Base-by-base conservation (phyloP, 1,140 invertebrate species). In the Ostrea denselamellosa region DNA sequence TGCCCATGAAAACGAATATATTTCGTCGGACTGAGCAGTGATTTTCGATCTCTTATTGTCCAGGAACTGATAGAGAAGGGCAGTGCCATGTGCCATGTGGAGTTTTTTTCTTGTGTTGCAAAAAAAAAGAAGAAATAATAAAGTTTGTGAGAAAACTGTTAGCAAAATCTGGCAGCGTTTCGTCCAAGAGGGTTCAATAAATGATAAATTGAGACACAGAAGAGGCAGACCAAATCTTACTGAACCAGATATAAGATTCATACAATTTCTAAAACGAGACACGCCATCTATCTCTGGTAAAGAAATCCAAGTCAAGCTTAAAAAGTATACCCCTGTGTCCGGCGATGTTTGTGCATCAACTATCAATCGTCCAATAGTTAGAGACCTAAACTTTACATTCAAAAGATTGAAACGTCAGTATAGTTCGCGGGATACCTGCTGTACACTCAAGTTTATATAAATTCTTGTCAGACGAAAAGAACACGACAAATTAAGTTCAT, bases 401-500 rank as follows among this genome's bases (percentile, higher is more conserved):
- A 25, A 81, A 44, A 17, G 71, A 0, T 22, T 44, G 7, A 81
- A 44, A 34, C 71, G 71, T 34, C 71, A 17, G 25, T 34, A 8
- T 25, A 44, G 71, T 25, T 10, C 17, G 34, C 10, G n/a, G 25
- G 4, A 34, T 5, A 84, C 22, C 28, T 84, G 44, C 83, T 52
- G 4, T 84, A 84, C 52, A 53, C 10, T 22, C 83, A 84, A 54
- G 83, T 34, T 44, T 84, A 52, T n/a, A n/a, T n/a, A n/a, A n/a
- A n/a, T n/a, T n/a, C n/a, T n/a, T n/a, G n/a, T n/a, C n/a, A 84
- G 22, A 84, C 83, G 9, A 84, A 84, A 84, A 25, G 12, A 52
- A 25, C 83, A 25, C 44, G 17, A 44, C 83, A 84, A 84, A 54
- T 84, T 22, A 84, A 53, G 52, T 84, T 84, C 83, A 84, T 84